phyloP scores from a whole-genome alignment of 1,140 invertebrate genomes.

The Lepidostoma basale region DNA sequence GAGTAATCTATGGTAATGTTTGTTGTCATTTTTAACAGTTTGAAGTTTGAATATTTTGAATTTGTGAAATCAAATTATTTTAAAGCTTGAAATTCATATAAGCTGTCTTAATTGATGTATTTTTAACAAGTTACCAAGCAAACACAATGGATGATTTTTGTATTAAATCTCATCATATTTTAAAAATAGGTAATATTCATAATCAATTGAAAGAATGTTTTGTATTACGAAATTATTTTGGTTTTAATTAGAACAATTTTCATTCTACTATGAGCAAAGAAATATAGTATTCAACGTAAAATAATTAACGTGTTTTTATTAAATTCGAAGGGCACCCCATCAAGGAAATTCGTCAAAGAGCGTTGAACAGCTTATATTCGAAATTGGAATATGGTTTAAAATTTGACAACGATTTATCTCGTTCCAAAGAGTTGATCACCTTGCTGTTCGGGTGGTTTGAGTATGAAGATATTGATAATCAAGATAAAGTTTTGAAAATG shows the following conservation, averaged over 20 bases:
- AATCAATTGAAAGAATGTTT: not conserved
- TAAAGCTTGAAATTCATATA: too few species aligned
- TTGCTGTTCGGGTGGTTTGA: slow-evolving; percentile 59
- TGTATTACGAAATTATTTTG: not conserved
- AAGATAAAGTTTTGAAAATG: slow-evolving; percentile 54
- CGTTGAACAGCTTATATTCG: slow-evolving; percentile 15
- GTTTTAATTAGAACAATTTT: not conserved
- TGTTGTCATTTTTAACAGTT: too few species aligned
- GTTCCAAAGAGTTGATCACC: slow-evolving; percentile 53
- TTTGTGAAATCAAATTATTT: too few species aligned
- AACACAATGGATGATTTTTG: not conserved
- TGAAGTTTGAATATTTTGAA: too few species aligned
- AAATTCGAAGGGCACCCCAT: slow-evolving; percentile 38
- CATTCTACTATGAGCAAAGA: not conserved
- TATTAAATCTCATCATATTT: not conserved
- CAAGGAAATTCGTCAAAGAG: slow-evolving; percentile 40
- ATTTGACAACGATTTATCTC: slow-evolving; percentile 50
- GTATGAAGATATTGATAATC: slow-evolving; percentile 48
- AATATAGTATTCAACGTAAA: not conserved
- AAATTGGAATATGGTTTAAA: slow-evolving; percentile 54
- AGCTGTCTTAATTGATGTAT: too few species aligned
- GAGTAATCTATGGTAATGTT: too few species aligned
- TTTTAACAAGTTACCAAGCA: too few species aligned
- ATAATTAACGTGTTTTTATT: not conserved
- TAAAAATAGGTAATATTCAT: not conserved